These are phyloP conservation scores for Artemisiospiza belli DNA, from an alignment of 2,113 vertebrate genomes.

Conservation along the genomic window DNA sequence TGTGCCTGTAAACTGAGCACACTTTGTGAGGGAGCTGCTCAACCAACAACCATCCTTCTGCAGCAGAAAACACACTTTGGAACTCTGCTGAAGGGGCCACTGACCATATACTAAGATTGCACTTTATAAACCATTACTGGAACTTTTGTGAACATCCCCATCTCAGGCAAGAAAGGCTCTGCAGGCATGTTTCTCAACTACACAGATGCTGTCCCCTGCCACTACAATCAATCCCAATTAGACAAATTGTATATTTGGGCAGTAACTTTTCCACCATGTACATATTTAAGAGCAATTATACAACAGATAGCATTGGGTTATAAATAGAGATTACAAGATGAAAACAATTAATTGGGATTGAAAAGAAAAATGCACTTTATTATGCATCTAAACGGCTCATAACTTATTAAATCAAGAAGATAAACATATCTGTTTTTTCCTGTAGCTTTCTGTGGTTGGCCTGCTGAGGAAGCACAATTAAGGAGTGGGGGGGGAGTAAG, in stretches of 20 bases:
- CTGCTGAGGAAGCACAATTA: neutral
- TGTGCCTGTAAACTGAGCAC: neutral
- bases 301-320: neutral
- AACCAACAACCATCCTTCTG: neutral
- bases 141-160: neutral
- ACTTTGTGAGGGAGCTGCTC: rapidly evolving
- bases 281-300: neutral
- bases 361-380: neutral
- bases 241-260: neutral
- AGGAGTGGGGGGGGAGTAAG: neutral
- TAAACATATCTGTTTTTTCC: neutral
- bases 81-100: neutral
- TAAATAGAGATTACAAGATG: neutral
- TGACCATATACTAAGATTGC: rapidly evolving
- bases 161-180: neutral
- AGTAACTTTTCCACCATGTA: neutral
- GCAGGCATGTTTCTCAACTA: neutral
- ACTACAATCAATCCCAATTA: neutral
- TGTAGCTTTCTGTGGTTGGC: neutral
- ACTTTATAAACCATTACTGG: neutral
- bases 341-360: neutral
- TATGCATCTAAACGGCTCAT: neutral
- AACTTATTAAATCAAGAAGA: neutral
- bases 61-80: neutral
- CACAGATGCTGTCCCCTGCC: neutral